A percentile compares a stretch with the other conserved stretches of the same genome.
Conservation (phyloP, 2,113 vertebrate species). For the Vulpes ferrilata region DNA sequence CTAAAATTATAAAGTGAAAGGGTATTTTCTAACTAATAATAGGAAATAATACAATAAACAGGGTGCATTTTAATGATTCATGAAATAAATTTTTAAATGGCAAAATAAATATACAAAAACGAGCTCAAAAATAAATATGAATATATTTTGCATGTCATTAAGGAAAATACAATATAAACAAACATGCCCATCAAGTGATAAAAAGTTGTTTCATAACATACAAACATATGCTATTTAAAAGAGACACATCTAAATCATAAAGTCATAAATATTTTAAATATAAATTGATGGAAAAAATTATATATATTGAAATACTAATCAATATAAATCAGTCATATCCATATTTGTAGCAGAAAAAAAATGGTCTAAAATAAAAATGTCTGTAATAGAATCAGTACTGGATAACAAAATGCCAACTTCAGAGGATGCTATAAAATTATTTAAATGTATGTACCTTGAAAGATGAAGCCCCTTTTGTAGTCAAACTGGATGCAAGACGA, state of each 20-base stretch:
- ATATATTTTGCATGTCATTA: background rate
- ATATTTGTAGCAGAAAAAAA: background rate
- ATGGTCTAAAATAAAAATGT: background rate
- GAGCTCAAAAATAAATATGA: background rate
- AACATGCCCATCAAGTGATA: background rate
- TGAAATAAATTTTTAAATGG: background rate
- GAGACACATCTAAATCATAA: background rate
- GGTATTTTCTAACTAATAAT: background rate
- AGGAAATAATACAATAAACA: background rate
- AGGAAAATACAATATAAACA: background rate
- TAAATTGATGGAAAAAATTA: background rate
- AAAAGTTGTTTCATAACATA: background rate
- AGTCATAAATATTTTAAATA: too few species aligned
- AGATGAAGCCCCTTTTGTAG: too few species aligned
- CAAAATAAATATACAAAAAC: background rate
- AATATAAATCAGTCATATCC: background rate
- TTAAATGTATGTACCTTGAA: background rate
- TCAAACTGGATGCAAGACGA: too few species aligned
- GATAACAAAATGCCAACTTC: background rate
- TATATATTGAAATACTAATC: background rate
- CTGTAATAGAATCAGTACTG: background rate
- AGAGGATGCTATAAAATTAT: background rate
- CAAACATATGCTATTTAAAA: background rate
- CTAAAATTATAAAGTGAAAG: background rate
- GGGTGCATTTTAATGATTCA: background rate